Base-by-base conservation (phyloP, 2,797 vertebrate genomes). In the Crypturellus tataupa region DNA sequence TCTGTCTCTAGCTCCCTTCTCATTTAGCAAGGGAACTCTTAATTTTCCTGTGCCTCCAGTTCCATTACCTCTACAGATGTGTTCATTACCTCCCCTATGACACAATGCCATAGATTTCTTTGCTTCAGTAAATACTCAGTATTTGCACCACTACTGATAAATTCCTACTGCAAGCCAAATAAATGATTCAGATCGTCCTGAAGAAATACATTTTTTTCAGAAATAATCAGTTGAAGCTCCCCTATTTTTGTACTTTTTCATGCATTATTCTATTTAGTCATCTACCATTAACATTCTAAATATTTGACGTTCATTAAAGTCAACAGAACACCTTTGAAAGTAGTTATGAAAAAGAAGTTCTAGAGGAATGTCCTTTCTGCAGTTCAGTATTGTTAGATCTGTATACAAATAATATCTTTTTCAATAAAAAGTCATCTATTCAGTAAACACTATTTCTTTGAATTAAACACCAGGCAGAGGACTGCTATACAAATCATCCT, bases 161-260 rank as follows among this genome's bases (percentile, higher is more conserved):
- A 33, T 67, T 78, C 25, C 27, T 44, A 55, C 37, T 31, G 31
- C 33, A 87, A 79, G 16, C 5, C 13, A 55, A 78, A 42, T 20
- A 42, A 67, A 23, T 14, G 4, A n/a, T 4, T 5, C 23, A 33
- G 23, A 8, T 13, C 69, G 59, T 39, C 11, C 7, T 68, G 4
- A 80, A 35, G 46, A 86, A 78, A 35, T 27, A 20, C 11, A 21
- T 39, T 5, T 56, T 42, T 78, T 39, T 56, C 47, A 39, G 47
- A 58, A 68, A 39, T 29, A 85, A 85, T 33, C 39, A 73, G 72
- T 73, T 92, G 71, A 91, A 88, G 47, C 70, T 78, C 49, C 64
- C 40, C 63, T 42, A 91, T 95, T 96, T 95, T 91, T 96, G 93
- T 97, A 55, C 44, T 96, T 64, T 96, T 97, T 97, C 87, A 89